Base-by-base conservation (phyloP, 2,888 invertebrate genomes). In the Oxyscelio sp. region DNA sequence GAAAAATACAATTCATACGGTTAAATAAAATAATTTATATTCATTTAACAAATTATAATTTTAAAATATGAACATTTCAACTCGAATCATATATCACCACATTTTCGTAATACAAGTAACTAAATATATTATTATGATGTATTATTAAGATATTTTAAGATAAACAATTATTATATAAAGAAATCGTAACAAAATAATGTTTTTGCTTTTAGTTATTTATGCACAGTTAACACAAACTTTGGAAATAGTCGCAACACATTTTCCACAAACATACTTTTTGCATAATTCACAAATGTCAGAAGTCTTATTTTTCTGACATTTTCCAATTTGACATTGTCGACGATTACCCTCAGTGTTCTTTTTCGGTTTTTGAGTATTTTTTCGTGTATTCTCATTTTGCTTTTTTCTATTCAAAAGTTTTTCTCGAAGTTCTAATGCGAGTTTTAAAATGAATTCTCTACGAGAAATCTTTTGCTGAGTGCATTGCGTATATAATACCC, bases 401-500 rank as follows among this genome's bases (percentile, higher is more conserved):
- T 24, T 17, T n/a, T 65, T 65, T 15, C 40, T n/a, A 13, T 66
- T 66, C 27, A 73, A 22, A 8, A 59, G 22, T 13, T 48, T 40
- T 73, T 73, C 58, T 31, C 58, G 59, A 59, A 73, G 50, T 73
- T 73, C 59, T 31, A n/a, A 5, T 8, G 71, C 71, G 1, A 73
- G 40, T 38, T 73, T 59, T 17, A 73, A 38, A 34, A 59, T 17
- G 6, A 71, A 59, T 8, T 73, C 21, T 50, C 71, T 24, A 38
- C 50, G 59, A 50, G 59, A 59, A 50, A 73, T 73, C 24, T 73
- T 73, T 22, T 48, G 11, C 6, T 17, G 34, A 24, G 50, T 73
- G 15, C 71, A 73, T 52, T 87, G 58, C 77, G 80, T 87, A 56
- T 90, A 89, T 56, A 90, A 85, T 45, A 91, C 86, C 89, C 87